Conservation (phyloP, 2,113 vertebrate genomes). For the Synchiropus splendidus region DNA sequence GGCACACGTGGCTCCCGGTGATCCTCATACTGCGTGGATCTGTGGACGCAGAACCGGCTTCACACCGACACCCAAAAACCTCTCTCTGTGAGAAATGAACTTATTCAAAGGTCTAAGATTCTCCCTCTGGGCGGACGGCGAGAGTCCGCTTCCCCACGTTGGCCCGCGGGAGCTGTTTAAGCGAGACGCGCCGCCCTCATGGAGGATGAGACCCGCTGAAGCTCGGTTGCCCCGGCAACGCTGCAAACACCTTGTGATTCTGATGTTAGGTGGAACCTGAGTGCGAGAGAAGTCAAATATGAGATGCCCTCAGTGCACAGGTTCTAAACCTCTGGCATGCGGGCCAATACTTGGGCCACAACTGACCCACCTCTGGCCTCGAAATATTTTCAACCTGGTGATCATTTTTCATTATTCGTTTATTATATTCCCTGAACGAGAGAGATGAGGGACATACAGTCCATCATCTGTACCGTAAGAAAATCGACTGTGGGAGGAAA, state of each 20-base stretch:
- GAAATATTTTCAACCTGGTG: too few relatives aligned
- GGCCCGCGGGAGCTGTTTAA: not conserved
- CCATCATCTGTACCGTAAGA: too few relatives aligned
- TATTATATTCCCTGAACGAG: too few relatives aligned
- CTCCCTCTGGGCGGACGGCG: too few relatives aligned
- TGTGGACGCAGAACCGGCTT: slow-evolving; percentile 1
- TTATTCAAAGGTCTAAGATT: not conserved
- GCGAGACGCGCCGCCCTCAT: slow-evolving; percentile 13
- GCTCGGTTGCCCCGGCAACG: slow-evolving; percentile 15
- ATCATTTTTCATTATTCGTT: too few relatives aligned
- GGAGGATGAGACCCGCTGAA: slow-evolving; percentile 4
- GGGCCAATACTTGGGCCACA: not conserved
- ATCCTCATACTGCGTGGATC: slow-evolving; percentile 20
- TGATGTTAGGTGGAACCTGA: not conserved
- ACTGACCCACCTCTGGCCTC: too few relatives aligned
- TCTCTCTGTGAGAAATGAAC: too few relatives aligned
- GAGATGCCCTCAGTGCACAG: not conserved
- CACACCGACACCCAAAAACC: not conserved
- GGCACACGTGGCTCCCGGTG: slow-evolving; percentile 36
- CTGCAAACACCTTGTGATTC: too few relatives aligned
- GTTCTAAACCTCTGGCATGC: not conserved
- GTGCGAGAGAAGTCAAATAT: not conserved
- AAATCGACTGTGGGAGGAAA: too few relatives aligned
- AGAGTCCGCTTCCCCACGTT: not conserved
- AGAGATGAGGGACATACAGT: too few relatives aligned